Conservation (phyloP, 2,888 invertebrate species). For the Teleogryllus oceanicus region DNA sequence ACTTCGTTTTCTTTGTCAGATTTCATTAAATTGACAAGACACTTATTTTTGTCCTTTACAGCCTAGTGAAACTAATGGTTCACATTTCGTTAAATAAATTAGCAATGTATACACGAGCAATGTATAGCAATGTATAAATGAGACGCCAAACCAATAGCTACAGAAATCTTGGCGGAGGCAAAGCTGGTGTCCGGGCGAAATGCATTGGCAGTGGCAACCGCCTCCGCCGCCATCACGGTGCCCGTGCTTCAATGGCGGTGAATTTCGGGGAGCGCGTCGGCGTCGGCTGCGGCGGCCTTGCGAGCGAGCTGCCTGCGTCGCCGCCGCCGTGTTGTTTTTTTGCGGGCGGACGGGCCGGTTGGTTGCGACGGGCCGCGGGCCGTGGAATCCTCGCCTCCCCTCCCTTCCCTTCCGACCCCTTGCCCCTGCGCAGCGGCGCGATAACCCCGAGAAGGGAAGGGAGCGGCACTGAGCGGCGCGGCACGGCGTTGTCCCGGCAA, state of each 20-base stretch:
- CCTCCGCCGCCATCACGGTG: neutral
- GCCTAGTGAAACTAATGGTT: too few species aligned
- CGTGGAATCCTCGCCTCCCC: neutral
- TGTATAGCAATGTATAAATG: too few species aligned
- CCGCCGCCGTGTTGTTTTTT: neutral
- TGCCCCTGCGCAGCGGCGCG: neutral
- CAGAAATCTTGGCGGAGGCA: too few species aligned
- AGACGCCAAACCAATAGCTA: too few species aligned
- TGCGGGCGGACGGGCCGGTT: neutral
- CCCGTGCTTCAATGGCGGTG: neutral
- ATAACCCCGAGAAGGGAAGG: neutral
- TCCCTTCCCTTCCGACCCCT: neutral
- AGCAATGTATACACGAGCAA: too few species aligned
- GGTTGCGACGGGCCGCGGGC: conserved; percentile 1
- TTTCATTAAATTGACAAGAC: too few species aligned
- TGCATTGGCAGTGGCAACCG: neutral
- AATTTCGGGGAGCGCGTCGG: neutral
- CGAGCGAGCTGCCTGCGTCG: neutral
- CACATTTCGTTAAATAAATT: too few species aligned
- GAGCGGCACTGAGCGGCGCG: neutral
- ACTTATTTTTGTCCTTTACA: too few species aligned
- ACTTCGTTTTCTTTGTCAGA: too few species aligned
- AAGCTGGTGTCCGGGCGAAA: neutral
- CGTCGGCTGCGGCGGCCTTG: neutral
- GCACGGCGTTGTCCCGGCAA: neutral